Conservation (phyloP, 2,888 invertebrate species). For the Sisyra nigra region DNA sequence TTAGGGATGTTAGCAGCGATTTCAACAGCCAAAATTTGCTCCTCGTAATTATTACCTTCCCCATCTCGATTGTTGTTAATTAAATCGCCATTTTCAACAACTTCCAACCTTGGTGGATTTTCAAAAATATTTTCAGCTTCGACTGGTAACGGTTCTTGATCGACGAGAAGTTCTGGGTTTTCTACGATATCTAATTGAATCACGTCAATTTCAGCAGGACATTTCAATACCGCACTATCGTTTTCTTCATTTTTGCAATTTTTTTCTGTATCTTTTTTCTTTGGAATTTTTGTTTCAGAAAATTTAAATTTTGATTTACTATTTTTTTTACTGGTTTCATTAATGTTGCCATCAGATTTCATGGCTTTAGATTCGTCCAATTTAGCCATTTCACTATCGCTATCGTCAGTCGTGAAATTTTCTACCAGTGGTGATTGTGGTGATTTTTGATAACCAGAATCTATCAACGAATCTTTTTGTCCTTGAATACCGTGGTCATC, state of each 20-base stretch:
- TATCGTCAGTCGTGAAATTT: slow-evolving; percentile 7
- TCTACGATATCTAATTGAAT: slow-evolving; percentile 12
- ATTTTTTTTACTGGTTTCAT: background rate
- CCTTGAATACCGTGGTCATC: background rate
- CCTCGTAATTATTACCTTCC: slow-evolving; percentile 31
- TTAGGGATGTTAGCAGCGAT: slow-evolving; percentile 14
- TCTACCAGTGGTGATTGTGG: slow-evolving; percentile 10
- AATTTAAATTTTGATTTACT: background rate
- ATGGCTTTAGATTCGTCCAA: slow-evolving; percentile 1
- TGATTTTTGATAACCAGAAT: slow-evolving; percentile 21
- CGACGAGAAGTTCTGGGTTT: slow-evolving; percentile 10
- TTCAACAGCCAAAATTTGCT: slow-evolving; percentile 15
- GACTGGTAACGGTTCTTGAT: background rate
- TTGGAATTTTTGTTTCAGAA: slow-evolving; percentile 10
- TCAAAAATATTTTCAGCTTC: slow-evolving; percentile 6
- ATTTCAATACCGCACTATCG: slow-evolving; percentile 11
- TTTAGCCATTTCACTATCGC: slow-evolving; percentile 4
- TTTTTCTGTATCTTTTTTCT: slow-evolving; percentile 16
- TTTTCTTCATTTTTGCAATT: slow-evolving; percentile 15
- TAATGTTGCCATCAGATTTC: slow-evolving; percentile 2
- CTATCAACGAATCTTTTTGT: slow-evolving; percentile 14
- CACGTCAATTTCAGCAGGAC: background rate
- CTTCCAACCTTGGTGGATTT: slow-evolving; percentile 11
- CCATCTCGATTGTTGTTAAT: slow-evolving; percentile 34
- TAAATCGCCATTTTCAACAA: slow-evolving; percentile 33